Percentiles rank a stretch among this genome's conserved stretches.
phyloP scores from a whole-genome alignment of 2,113 vertebrate species.

The Pagrus major region DNA sequence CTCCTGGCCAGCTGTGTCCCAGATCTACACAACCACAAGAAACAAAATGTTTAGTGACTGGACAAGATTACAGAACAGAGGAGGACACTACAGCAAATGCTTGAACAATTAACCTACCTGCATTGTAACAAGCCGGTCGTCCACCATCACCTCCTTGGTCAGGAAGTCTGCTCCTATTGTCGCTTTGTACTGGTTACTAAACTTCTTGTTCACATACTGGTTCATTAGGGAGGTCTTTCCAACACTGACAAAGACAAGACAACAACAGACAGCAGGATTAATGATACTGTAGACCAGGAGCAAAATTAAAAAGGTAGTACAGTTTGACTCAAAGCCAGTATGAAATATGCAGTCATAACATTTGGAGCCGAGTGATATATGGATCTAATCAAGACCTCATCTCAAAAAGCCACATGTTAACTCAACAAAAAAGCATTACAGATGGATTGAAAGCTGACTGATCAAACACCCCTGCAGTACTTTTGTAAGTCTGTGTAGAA shows the following conservation, averaged over 20 bases:
- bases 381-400: not conserved
- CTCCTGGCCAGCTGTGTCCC: conserved; percentile 97
- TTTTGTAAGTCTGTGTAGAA: not conserved
- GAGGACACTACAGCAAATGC: not conserved
- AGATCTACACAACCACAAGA: conserved; percentile 85
- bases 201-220: conserved; percentile 99
- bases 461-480: not conserved
- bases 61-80: not conserved
- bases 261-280: conserved; percentile 22
- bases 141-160: conserved; percentile 99
- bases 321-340: not conserved
- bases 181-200: conserved; percentile 99
- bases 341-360: not conserved
- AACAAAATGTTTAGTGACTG: not conserved
- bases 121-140: conserved; percentile 98
- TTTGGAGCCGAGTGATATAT: not conserved
- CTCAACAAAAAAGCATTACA: not conserved
- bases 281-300: not conserved
- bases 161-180: conserved; percentile 99
- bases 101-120: conserved; percentile 86
- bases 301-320: not conserved
- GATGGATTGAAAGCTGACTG: not conserved
- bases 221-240: conserved; percentile 99
- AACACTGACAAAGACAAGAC: conserved; percentile 86
- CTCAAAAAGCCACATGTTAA: conserved; percentile 7